Evolutionary conservation across 1,140 invertebrate genomes (phyloP), one percentile per base, ranked within the genome.

Genomic region (Cotesia chilonis): DNA sequence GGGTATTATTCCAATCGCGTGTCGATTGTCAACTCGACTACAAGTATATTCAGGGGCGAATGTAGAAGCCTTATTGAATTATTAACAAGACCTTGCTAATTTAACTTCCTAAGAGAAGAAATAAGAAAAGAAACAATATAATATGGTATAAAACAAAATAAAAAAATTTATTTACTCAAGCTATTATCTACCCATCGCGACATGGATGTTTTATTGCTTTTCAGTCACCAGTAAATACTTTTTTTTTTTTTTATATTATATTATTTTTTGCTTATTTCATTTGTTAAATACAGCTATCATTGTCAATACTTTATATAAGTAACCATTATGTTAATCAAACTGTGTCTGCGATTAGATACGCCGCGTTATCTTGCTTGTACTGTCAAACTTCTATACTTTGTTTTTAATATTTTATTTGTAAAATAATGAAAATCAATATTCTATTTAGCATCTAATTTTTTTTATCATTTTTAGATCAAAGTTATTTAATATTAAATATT

Each of bases 61-160:
- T 65, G 63, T 65, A 57, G 9, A 51, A 37, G 63, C 41, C 36
- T 51, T 65, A 65, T 38, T 37, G 63, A 65, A 65, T 65, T 20
- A 38, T 65, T 65, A 65, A 65, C 63, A 65, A 65, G 38, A 51
- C 63, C 41, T 51, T 51, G 63, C 41, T 65, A 65, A 65, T 65
- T 65, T 51, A 65, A 65, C 37, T 47, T 65, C 63, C 36, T 65
- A 38, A 65, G 20, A 65, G 14, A 37, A 51, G 41, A 64, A 41
- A 28, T 65, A 65, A 28, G 28, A 28, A 47, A 47, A 47, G 41
- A 10, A 47, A 47, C 41, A 7, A 47, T 47, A 47, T 28, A 28
- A 28, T 28, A 28, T 28, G 28, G 28, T 28, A 28, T 28, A 28
- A 28, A 28, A 28, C 28, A 28, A 28, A 28, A 28, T 28, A 47